Base-by-base conservation (phyloP, 1,140 invertebrate genomes). In the Brachionus sp. region DNA sequence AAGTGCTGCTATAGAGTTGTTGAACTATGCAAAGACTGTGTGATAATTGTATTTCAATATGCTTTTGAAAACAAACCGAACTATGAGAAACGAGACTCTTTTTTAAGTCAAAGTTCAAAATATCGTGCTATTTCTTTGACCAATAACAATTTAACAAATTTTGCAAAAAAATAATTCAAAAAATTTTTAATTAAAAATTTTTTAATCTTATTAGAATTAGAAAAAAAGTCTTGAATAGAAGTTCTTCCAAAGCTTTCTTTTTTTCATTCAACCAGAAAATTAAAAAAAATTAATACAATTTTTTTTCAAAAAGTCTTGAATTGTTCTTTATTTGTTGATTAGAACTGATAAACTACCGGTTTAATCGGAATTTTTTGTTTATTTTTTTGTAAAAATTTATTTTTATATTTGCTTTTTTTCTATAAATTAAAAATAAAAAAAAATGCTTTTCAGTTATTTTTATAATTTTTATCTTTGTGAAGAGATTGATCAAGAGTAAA, bases 31-130 rank as follows among this genome's bases (percentile, higher is more conserved):
- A 85, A 86, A 44, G 88, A 89, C 84, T 89, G 88, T 84, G 84
- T 89, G 4, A 85, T 89, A 13, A 89, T 89, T 83, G 88, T 89
- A 0, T 89, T 88, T 84, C 88, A 88, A 86, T 89, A 89, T 86
- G 88, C 88, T 73, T 85, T 87, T 19, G 88, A 89, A 37, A 44
- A 82, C 33, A 66, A 82, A 16, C 12, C 46, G 4, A 66, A 44
- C 23, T 46, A 46, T 9, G 70, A 75, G 7, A 44, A 75, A 46
- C 70, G 39, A 23, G 44, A 46, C 25, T 23, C 70, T 29, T 2
- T 16, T 13, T 4, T 44, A 44, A 46, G 13, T 10, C 19, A 10
- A 2, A 46, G 25, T 33, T 29, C 19, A 5, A 44, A 46, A 29
- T 46, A 75, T n/a, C 19, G 25, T 50, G 9, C 70, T 25, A 46